A percentile compares a stretch with the other conserved stretches of the same genome.
phyloP scores from a whole-genome alignment of 2,797 vertebrate genomes.

The Amniataba percoides region DNA sequence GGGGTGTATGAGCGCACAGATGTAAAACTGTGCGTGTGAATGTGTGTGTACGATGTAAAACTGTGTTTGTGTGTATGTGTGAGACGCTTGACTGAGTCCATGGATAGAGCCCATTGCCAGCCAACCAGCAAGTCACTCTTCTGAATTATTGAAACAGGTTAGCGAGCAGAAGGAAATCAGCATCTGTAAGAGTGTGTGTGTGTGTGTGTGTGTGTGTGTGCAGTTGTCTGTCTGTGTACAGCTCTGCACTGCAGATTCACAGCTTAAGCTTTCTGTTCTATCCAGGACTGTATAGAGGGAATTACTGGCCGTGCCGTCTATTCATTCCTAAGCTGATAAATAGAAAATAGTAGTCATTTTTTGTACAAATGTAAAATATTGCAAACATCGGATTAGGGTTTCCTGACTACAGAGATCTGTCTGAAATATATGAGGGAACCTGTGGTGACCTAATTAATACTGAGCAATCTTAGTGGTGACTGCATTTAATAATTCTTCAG shows the following conservation, averaged over 20 bases:
- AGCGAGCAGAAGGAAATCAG: conserved; percentile 60
- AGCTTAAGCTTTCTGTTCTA: conserved; percentile 40
- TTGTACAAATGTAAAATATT: conserved; percentile 13
- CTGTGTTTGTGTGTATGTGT: conserved; percentile 19
- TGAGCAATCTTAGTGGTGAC: neutral
- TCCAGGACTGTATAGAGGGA: conserved; percentile 13
- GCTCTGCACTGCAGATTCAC: conserved; percentile 36
- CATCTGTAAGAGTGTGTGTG: conserved; percentile 23
- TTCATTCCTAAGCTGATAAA: conserved; percentile 40
- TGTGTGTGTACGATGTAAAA: conserved; percentile 36
- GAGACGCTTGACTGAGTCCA: conserved; percentile 45
- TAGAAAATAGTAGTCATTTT: conserved; percentile 29
- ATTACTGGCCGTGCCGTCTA: conserved; percentile 23
- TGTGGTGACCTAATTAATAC: neutral
- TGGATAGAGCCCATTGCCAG: conserved; percentile 52
- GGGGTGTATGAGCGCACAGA: neutral
- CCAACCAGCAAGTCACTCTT: conserved; percentile 56
- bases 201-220: conserved; percentile 29
- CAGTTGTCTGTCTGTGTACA: conserved; percentile 26
- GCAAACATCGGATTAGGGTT: conserved; percentile 11
- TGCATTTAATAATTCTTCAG: neutral
- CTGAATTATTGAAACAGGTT: conserved; percentile 78
- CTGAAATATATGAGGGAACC: neutral
- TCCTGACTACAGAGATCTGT: neutral
- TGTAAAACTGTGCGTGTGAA: conserved; percentile 20